These are phyloP conservation scores for Chrysochloris asiatica DNA, from an alignment of 2,113 vertebrate genomes.

Conservation along the genomic window DNA sequence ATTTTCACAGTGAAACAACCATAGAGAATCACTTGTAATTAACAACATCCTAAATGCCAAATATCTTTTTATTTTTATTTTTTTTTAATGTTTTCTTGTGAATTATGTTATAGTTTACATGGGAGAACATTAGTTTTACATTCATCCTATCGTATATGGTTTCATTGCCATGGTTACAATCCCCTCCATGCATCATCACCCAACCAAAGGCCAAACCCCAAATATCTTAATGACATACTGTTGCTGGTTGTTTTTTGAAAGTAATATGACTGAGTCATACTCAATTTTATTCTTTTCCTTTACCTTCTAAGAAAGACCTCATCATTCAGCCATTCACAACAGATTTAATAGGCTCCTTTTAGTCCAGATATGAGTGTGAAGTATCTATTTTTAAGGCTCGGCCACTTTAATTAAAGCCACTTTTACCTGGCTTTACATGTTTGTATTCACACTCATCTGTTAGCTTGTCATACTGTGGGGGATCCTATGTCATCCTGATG, in stretches of 20 bases:
- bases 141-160: too few species aligned
- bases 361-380: constrained; percentile 12
- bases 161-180: too few species aligned
- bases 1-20: background rate
- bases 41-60: background rate
- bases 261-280: background rate
- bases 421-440: constrained; percentile 57
- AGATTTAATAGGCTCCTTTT: background rate
- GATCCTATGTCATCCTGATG: background rate
- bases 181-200: too few species aligned
- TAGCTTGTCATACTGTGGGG: background rate
- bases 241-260: background rate
- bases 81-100: too few species aligned
- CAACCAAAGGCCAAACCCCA: constrained; percentile 2
- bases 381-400: constrained; percentile 43
- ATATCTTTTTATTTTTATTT: too few species aligned
- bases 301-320: constrained; percentile 33
- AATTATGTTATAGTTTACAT: too few species aligned
- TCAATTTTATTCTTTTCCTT: constrained; percentile 23
- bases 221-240: background rate
- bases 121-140: too few species aligned
- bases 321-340: constrained; percentile 12
- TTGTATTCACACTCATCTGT: background rate
- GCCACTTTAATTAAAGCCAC: background rate
- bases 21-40: background rate